Evolutionary conservation across 2,888 invertebrate genomes (phyloP), one percentile per base, ranked within the genome.

Genomic region (Diplazon laetatorius): DNA sequence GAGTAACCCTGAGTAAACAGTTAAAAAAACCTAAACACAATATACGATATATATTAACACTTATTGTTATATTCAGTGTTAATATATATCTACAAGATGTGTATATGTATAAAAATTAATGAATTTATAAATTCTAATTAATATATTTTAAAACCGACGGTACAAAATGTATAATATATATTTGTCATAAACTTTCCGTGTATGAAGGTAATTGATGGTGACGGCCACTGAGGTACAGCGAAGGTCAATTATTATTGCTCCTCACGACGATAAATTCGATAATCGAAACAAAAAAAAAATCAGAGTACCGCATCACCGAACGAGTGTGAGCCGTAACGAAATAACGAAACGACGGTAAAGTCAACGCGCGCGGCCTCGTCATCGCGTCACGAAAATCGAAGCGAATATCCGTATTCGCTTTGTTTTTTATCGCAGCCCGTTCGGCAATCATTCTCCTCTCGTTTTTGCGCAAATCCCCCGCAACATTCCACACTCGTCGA

Each of bases 211-310:
- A 65, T 69, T 10, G 50, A 70, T 68, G 77, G 79, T 55, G 70
- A 63, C 76, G 71, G 66, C 72, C 80, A 81, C 79, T 83, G 78
- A 82, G 70, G 83, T 85, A 84, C 83, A 75, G 79, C 81, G 70
- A 82, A n/a, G 82, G 82, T 87, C 87, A 87, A 87, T 87, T 86
- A 87, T 87, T 86, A 84, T 87, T 87, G 82, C 81, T 87, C 87
- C 86, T 82, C 87, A 87, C 87, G 86, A 87, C 87, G n/a, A n/a
- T n/a, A n/a, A 85, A 86, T 87, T 84, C 84, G 85, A 84, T 86
- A 82, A 79, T 60, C 22, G 66, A 22, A 35, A 48, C 30, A 55
- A 35, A 55, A 55, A 59, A 42, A 48, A 66, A 69, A 60, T 9
- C 30, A 70, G 63, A 68, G 52, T 42, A 55, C n/a, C n/a, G n/a